Conservation (phyloP, 2,113 vertebrate species). For the Phyllopteryx taeniolatus region DNA sequence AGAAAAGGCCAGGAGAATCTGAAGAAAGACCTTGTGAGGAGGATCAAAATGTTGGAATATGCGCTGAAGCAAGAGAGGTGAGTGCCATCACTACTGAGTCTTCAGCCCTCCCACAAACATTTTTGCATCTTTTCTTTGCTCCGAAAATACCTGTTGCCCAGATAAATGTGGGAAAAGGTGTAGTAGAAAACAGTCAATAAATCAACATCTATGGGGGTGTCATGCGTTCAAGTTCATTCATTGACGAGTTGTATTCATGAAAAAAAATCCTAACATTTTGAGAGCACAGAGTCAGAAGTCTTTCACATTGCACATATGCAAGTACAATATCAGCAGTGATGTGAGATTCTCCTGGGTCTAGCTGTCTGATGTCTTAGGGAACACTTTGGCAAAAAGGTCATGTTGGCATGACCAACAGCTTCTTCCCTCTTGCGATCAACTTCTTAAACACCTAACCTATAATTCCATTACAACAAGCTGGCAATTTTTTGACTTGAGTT, state of each 20-base stretch:
- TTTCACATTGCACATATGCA: slow-evolving; percentile 10
- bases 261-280: background rate
- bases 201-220: slow-evolving; percentile 11
- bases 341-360: slow-evolving; percentile 27
- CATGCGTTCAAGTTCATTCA: too few species aligned
- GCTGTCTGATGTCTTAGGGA: slow-evolving; percentile 34
- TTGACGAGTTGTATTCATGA: background rate
- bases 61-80: slow-evolving; percentile 77
- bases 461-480: too few species aligned
- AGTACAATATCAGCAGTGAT: slow-evolving; percentile 29
- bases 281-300: background rate
- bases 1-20: slow-evolving; percentile 78
- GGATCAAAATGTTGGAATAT: slow-evolving; percentile 79
- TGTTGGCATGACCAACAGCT: too few species aligned
- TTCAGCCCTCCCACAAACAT: slow-evolving; percentile 33
- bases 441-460: too few species aligned
- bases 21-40: slow-evolving; percentile 77
- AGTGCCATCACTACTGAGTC: slow-evolving; percentile 26
- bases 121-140: slow-evolving; percentile 13
- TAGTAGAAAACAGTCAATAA: slow-evolving; percentile 7
- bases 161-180: slow-evolving; percentile 12
- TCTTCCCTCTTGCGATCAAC: too few species aligned
- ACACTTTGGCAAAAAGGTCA: background rate
- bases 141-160: slow-evolving; percentile 23
- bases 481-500: too few species aligned